A percentile compares a stretch with the other conserved stretches of the same genome.
phyloP scores from a whole-genome alignment of 2,797 vertebrate species.

The Myiotriccus ornatus region DNA sequence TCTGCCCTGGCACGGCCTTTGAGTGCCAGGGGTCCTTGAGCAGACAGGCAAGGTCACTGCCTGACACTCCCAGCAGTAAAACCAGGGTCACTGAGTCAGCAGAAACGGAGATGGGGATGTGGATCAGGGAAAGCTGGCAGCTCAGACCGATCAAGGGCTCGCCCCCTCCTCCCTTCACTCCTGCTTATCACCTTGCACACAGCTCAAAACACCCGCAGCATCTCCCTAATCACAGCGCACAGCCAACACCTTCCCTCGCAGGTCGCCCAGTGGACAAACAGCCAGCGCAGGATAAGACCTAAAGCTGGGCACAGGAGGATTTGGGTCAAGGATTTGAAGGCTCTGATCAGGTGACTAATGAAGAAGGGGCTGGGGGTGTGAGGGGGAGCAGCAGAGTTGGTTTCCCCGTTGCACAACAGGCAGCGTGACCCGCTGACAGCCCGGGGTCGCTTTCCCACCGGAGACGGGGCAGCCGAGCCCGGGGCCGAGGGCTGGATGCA shows the following conservation, averaged over 20 bases:
- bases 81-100: constrained; percentile 86
- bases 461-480: not conserved
- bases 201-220: constrained; percentile 61
- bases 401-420: not conserved
- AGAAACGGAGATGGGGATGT: not conserved
- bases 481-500: not conserved
- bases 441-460: not conserved
- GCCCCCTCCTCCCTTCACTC: constrained; percentile 67
- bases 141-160: constrained; percentile 73
- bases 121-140: constrained; percentile 55
- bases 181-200: constrained; percentile 31
- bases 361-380: not conserved
- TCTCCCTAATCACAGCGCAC: constrained; percentile 54
- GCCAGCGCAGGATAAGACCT: constrained; percentile 14
- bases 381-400: not conserved
- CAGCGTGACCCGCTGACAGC: not conserved
- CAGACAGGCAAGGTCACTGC: constrained; percentile 75
- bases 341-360: not conserved
- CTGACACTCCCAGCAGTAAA: constrained; percentile 74
- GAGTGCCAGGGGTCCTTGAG: not conserved
- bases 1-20: constrained; percentile 68
- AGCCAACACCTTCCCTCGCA: not conserved
- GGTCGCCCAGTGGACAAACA: not conserved
- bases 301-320: constrained; percentile 42
- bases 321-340: constrained; percentile 58